Base-by-base conservation (phyloP, 1,140 invertebrate genomes). In the Meteorus sp. region DNA sequence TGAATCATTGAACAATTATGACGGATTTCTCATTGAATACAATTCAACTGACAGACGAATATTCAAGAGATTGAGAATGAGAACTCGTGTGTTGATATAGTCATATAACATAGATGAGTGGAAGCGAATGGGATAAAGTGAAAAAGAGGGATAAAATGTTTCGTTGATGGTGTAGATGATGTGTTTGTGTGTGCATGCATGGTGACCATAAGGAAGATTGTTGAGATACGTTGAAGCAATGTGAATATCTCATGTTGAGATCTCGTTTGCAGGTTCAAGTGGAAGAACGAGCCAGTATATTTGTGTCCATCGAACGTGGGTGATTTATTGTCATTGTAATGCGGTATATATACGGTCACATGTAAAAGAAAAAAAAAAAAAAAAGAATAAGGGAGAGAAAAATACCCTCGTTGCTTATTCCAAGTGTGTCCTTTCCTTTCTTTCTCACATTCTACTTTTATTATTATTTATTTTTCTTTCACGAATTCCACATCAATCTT, bases 291-390 rank as follows among this genome's bases (percentile, higher is more conserved):
- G n/a, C n/a, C n/a, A n/a, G n/a, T n/a, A n/a, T n/a, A n/a, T n/a
- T n/a, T n/a, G 35, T 47, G 66, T 69, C 66, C 70, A 66, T 70
- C 64, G 70, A 71, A 71, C 55, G 60, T 47, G 51, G 63, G 65
- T 76, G 74, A 77, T 77, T 76, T 75, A 77, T 77, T 70, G 66
- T 75, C 67, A 74, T 73, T 74, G 64, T 71, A 71, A 70, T 71
- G 68, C 67, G 67, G 67, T 56, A 44, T 27, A 52, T 52, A 31
- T 59, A 39, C n/a, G 37, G 13, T n/a, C n/a, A n/a, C n/a, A n/a
- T n/a, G n/a, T n/a, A n/a, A n/a, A n/a, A n/a, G n/a, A n/a, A n/a
- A n/a, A n/a, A n/a, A n/a, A n/a, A n/a, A n/a, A n/a, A n/a, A n/a
- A n/a, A n/a, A n/a, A n/a, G n/a, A n/a, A n/a, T n/a, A 19, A 33